Conservation (phyloP, 2,113 vertebrate genomes). For the Crotalus viridis region DNA sequence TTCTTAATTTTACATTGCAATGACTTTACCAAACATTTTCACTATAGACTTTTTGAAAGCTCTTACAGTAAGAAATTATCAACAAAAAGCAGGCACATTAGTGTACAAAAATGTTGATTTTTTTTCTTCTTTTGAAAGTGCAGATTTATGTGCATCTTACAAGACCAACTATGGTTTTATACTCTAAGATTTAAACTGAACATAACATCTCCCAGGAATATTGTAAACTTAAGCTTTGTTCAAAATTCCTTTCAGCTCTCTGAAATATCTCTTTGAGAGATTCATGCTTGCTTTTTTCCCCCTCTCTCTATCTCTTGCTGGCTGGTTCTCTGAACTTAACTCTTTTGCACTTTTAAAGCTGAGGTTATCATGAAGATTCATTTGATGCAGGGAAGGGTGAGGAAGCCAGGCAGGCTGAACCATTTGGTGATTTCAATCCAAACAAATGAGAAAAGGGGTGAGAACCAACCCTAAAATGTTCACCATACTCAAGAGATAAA, state of each 20-base stretch:
- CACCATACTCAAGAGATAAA: constrained; percentile 43
- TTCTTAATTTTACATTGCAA: constrained; percentile 67
- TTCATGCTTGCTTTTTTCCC: constrained; percentile 52
- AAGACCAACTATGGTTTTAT: constrained; percentile 62
- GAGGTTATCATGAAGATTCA: constrained; percentile 59
- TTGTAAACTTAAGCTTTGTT: constrained; percentile 66
- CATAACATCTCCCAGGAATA: constrained; percentile 64
- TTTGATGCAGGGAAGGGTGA: constrained; percentile 51
- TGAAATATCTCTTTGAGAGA: constrained; percentile 63
- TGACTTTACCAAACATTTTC: constrained; percentile 76
- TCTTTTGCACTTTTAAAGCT: constrained; percentile 68
- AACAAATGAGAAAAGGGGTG: constrained; percentile 46
- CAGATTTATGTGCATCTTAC: constrained; percentile 61
- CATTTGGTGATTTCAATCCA: constrained; percentile 5
- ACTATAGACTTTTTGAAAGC: constrained; percentile 73
- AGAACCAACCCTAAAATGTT: constrained; percentile 58
- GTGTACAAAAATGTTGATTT: constrained; percentile 69
- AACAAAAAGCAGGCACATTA: constrained; percentile 79
- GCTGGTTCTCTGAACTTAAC: constrained; percentile 61
- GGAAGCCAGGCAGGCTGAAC: not conserved
- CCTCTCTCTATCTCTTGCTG: constrained; percentile 42
- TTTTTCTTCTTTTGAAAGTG: constrained; percentile 55
- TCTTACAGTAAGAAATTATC: constrained; percentile 79
- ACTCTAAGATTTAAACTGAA: constrained; percentile 63
- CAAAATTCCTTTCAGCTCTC: constrained; percentile 61